These are phyloP conservation scores for Ammodytes dubius DNA, from an alignment of 2,113 vertebrate genomes.

Conservation along the genomic window DNA sequence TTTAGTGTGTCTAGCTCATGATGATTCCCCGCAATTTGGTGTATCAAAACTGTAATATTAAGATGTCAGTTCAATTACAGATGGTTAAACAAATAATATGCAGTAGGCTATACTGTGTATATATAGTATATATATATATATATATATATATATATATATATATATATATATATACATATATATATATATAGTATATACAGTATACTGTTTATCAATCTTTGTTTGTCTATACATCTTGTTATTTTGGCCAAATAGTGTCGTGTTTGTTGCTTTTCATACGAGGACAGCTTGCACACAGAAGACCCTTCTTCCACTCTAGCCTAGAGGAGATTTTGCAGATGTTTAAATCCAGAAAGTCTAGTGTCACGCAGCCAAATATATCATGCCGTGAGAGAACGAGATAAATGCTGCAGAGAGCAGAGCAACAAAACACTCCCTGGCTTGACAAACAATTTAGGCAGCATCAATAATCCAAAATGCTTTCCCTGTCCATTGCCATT, in stretches of 20 bases:
- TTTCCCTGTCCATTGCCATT: slow-evolving; percentile 25
- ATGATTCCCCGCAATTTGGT: neutral
- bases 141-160: too few species aligned
- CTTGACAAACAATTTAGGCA: slow-evolving; percentile 56
- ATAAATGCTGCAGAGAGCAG: slow-evolving; percentile 49
- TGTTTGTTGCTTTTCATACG: slow-evolving; percentile 9
- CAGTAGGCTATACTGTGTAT: too few species aligned
- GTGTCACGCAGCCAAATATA: slow-evolving; percentile 22
- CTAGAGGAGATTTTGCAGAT: slow-evolving; percentile 40
- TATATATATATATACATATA: too few species aligned
- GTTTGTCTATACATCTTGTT: neutral
- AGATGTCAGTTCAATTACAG: neutral
- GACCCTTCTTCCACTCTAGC: neutral
- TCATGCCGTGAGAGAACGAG: slow-evolving; percentile 43
- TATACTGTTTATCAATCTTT: too few species aligned
- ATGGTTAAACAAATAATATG: neutral
- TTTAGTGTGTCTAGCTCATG: neutral
- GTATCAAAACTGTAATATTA: neutral
- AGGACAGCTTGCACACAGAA: neutral
- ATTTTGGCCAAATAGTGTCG: neutral
- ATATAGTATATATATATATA: too few species aligned
- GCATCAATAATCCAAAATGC: slow-evolving; percentile 41
- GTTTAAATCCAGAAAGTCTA: slow-evolving; percentile 42
- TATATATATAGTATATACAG: too few species aligned
- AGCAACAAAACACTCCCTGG: slow-evolving; percentile 41